Conservation (phyloP, 2,888 invertebrate species). For the Bedellia somnulentella region DNA sequence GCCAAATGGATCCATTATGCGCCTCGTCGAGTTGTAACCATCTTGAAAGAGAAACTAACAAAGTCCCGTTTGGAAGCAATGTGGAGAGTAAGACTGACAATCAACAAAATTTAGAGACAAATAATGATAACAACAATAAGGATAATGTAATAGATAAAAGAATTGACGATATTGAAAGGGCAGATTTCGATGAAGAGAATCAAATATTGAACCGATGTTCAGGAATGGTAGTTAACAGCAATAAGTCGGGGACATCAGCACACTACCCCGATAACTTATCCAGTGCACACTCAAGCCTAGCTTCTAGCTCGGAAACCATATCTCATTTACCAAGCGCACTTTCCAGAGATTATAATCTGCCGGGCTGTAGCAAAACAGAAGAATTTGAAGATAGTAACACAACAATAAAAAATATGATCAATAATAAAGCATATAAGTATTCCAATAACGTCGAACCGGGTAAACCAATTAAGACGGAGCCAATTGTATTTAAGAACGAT, state of each 20-base stretch:
- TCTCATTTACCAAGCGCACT: conserved; percentile 30
- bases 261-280: conserved; percentile 33
- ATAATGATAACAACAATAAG: conserved; percentile 17
- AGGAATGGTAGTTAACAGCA: conserved; percentile 36
- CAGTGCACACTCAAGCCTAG: conserved; percentile 36
- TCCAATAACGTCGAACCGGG: neutral
- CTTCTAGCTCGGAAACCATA: conserved; percentile 46
- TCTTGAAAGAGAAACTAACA: conserved; percentile 25
- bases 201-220: conserved; percentile 42
- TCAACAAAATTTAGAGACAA: conserved; percentile 12
- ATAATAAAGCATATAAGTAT: conserved; percentile 20
- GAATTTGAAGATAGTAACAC: conserved; percentile 32
- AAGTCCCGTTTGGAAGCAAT: conserved; percentile 23
- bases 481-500: conserved; percentile 15
- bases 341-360: conserved; percentile 28
- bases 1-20: conserved; percentile 53
- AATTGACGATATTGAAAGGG: conserved; percentile 44
- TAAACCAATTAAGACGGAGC: conserved; percentile 17
- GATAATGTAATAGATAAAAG: conserved; percentile 13
- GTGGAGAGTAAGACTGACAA: conserved; percentile 39
- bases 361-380: conserved; percentile 40
- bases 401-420: conserved; percentile 40
- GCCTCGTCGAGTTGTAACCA: conserved; percentile 32
- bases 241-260: conserved; percentile 20
- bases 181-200: conserved; percentile 52